These are phyloP conservation scores for Caenorhabditis drosophilae DNA, from an alignment of 2,888 invertebrate species.

Conservation along the genomic window DNA sequence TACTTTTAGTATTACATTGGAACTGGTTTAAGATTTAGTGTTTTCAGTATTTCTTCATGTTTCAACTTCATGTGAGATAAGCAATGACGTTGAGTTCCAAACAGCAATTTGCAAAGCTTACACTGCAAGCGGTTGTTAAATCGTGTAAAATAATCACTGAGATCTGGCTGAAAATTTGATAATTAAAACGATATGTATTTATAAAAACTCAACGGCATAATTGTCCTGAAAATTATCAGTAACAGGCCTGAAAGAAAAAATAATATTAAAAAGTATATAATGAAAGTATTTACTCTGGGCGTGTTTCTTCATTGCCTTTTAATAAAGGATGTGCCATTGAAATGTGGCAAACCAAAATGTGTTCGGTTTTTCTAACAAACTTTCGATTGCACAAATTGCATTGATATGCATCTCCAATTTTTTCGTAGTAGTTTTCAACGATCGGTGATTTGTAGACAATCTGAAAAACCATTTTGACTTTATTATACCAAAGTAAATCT, in stretches of 20 bases:
- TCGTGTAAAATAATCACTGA: neutral
- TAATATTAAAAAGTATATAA: neutral
- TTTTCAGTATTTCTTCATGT: neutral
- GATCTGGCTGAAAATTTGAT: no score
- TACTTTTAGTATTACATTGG: no score
- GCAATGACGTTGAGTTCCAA: neutral
- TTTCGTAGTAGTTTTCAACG: neutral
- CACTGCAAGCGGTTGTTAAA: neutral
- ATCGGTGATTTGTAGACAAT: neutral
- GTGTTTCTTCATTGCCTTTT: neutral
- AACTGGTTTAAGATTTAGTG: no score
- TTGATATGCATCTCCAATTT: neutral
- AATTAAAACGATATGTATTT: no score
- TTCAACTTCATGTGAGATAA: neutral
- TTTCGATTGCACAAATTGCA: neutral
- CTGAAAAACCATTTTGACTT: no score
- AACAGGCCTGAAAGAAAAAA: neutral
- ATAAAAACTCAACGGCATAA: no score
- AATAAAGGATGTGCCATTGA: neutral
- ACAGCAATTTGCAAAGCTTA: neutral
- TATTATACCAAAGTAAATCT: no score
- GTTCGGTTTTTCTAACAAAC: neutral
- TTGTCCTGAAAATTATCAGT: neutral
- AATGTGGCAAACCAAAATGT: constrained; percentile 1
- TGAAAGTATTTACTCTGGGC: neutral